A percentile compares a stretch with the other conserved stretches of the same genome.
Evolutionary conservation across 2,888 invertebrate species (phyloP).

Genomic region (Drosophila koepferae): DNA sequence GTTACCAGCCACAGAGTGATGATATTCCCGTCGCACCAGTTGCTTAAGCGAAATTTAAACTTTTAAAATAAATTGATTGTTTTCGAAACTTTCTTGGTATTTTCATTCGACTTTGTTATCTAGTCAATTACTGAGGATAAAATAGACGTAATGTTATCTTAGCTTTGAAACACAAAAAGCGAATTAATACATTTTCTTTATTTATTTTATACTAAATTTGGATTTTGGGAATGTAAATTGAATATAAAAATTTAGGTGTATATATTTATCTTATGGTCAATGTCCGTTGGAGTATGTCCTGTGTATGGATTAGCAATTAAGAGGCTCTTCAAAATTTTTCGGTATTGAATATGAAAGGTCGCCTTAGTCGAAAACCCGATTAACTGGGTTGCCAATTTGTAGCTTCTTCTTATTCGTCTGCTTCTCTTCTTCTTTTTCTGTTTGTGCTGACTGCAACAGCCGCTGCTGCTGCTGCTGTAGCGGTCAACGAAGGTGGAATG

Average conservation of each 20-base stretch:
- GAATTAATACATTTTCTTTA: too few species aligned
- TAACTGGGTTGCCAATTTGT: conserved; percentile 53
- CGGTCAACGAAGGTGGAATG: conserved; percentile 74
- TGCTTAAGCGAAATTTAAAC: conserved; percentile 17
- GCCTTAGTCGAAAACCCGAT: conserved; percentile 54
- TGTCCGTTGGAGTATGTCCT: conserved; percentile 24
- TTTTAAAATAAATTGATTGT: conserved; percentile 36
- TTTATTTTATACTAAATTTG: neutral
- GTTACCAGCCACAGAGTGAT: conserved; percentile 85
- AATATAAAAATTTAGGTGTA: too few species aligned
- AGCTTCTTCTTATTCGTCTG: conserved; percentile 43
- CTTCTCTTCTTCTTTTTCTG: conserved; percentile 25
- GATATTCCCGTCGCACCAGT: conserved; percentile 85
- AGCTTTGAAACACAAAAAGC: too few species aligned
- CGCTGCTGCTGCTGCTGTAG: conserved; percentile 31
- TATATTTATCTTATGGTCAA: conserved; percentile 4
- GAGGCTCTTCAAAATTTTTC: neutral
- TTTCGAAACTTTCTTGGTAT: conserved; percentile 2
- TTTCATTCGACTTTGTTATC: neutral
- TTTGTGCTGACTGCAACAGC: conserved; percentile 4
- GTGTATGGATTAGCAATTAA: neutral
- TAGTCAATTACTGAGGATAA: neutral
- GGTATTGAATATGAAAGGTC: conserved; percentile 16
- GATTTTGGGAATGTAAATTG: neutral
- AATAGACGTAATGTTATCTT: neutral